Evolutionary conservation across 2,113 vertebrate species (phyloP), one percentile per base, ranked within the genome.

Genomic region (Rissa tridactyla): DNA sequence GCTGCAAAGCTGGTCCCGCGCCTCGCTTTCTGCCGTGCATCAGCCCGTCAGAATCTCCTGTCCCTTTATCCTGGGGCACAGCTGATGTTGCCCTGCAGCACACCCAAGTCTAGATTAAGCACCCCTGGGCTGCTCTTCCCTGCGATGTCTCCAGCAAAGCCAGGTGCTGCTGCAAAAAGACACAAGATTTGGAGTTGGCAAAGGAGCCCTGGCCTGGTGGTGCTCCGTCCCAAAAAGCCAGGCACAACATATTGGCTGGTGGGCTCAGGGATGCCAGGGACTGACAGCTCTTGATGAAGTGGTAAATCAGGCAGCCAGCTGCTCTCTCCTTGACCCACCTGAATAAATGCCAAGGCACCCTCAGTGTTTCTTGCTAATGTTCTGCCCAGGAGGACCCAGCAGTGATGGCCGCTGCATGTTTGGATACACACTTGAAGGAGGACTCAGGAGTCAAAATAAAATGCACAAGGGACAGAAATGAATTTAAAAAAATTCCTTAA

Each of bases 121-220:
- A 78, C 2, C 32, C 30, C 23, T 1, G 2, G 73, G 66, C n/a
- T 82, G 17, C 0, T 0, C 40, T 60, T 86, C 61, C 30, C 51
- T 34, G 20, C 1, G 0, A 18, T 38, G 42, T 23, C 64, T 52
- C 64, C 83, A 64, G 25, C 36, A 58, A 61, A 92, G 49, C 29
- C 72, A 75, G 22, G 25, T 2, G 2, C 6, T 27, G 34, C 34
- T 66, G 46, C 57, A 73, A 47, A 79, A 89, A 78, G n/a, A 38
- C 26, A 30, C 7, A 13, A 55, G 29, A 44, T 82, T 18, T n/a
- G 32, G 51, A 79, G 51, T 0, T n/a, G 42, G 42, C 42, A 54
- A 81, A 75, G n/a, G 42, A 82, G 29, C 38, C 47, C 32, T 68
- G 10, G 1, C 9, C 19, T 38, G 22, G 55, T 0, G 0, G 34